Base-by-base conservation (phyloP, 2,113 vertebrate genomes). In the Colinus virginianus region DNA sequence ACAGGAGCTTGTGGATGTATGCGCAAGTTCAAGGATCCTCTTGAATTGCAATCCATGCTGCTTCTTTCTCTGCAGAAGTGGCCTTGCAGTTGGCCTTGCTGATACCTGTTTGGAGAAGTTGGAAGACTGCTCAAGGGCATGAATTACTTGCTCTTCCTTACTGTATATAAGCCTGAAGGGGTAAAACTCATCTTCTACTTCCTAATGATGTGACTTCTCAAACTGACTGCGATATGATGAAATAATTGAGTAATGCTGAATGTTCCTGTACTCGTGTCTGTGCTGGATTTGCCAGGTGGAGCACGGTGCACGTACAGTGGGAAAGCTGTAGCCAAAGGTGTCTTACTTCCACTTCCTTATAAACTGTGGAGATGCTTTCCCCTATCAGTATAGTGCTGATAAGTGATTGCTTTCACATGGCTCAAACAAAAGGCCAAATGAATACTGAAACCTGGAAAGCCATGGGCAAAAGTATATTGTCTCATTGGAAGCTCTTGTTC, bases 241-340 rank as follows among this genome's bases (percentile, higher is more conserved):
- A 93, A 68, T 82, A 71, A 36, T 64, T 90, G 90, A 96, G 71
- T 80, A 83, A 91, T 26, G 76, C 36, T 91, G 83, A 87, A 26
- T 71, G 18, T 62, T 72, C 17, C 42, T 62, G 36, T 49, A 67
- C 84, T 82, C 36, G 4, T 40, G 87, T 19, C 58, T 62, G 42
- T 38, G 70, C 84, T 84, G 58, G 19, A n/a, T 30, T 71, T 48
- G 72, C 3, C 22, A 51, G 56, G 63, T 59, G 71, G 34, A 56
- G 8, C 14, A 13, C 25, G 59, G 20, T 45, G 78, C 90, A 36
- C 3, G 9, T 87, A 83, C 55, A n/a, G 38, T 4, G 28, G 76
- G 76, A 49, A 55, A 80, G 76, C 68, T 51, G n/a, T 6, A 89
- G 48, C 19, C 45, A 91, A 45, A 62, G 45, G 30, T 51, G 63